A percentile compares a stretch with the other conserved stretches of the same genome.
Evolutionary conservation across 92 coral and sea anemone genomes (phyloP).

Genomic region (Bergia sp.): DNA sequence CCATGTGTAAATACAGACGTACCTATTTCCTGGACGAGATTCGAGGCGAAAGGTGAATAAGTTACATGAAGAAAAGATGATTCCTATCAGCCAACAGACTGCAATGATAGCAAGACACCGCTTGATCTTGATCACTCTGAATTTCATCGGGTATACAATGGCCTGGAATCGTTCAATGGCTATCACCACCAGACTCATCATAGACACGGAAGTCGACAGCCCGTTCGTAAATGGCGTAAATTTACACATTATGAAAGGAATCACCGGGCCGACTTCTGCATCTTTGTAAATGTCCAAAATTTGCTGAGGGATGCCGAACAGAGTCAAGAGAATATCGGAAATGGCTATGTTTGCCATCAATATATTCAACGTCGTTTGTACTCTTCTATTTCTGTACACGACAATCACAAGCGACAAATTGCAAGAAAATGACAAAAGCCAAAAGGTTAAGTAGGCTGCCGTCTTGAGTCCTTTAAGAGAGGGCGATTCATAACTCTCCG

Average conservation of each 20-base stretch:
- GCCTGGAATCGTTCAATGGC: constrained; percentile 40
- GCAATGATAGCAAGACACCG: neutral
- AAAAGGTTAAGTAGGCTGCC: neutral
- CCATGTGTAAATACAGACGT: neutral
- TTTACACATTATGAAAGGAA: constrained; percentile 30
- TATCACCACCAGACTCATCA: constrained; percentile 17
- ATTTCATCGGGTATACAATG: constrained; percentile 16
- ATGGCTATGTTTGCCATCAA: constrained; percentile 29
- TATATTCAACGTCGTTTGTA: constrained; percentile 9
- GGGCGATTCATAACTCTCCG: neutral
- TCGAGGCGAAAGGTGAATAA: neutral
- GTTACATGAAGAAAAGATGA: neutral
- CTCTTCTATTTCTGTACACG: constrained; percentile 9
- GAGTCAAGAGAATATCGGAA: constrained; percentile 16
- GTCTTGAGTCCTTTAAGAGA: constrained; percentile 14
- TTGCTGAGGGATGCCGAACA: constrained; percentile 27
- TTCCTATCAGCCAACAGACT: constrained; percentile 16
- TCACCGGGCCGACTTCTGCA: neutral
- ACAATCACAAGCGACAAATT: neutral
- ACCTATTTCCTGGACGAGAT: neutral
- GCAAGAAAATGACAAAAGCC: neutral
- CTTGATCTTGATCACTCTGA: neutral
- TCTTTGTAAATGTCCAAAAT: neutral
- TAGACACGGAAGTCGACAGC: constrained; percentile 13
- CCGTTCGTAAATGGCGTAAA: constrained; percentile 34